phyloP scores from a whole-genome alignment of 2,113 vertebrate species.

The Oophaga pumilio region DNA sequence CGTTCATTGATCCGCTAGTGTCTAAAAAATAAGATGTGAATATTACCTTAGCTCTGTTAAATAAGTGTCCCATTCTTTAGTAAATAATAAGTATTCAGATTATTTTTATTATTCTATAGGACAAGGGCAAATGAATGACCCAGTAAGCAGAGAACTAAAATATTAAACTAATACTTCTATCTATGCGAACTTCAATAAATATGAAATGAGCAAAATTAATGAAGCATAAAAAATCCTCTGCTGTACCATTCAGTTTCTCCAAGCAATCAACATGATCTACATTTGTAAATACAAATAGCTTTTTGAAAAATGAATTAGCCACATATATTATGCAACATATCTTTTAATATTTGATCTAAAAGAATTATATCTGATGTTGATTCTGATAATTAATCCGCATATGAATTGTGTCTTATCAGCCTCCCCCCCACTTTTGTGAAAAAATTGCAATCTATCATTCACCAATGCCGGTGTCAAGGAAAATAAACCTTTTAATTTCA shows the following conservation, averaged over 20 bases:
- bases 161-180: not conserved
- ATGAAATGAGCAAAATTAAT: not conserved
- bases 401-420: not conserved
- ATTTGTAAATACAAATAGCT: conserved; percentile 28
- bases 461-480: not conserved
- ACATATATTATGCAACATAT: conserved; percentile 20
- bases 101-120: not conserved
- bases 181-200: not conserved
- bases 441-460: not conserved
- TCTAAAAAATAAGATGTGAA: no score
- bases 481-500: not conserved
- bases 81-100: not conserved
- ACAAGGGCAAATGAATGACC: not conserved
- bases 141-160: not conserved
- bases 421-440: not conserved
- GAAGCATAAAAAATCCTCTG: not conserved
- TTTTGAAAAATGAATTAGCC: not conserved
- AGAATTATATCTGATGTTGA: not conserved
- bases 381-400: conserved; percentile 7
- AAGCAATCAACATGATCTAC: conserved; percentile 7
- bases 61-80: no score
- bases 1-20: no score
- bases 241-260: not conserved
- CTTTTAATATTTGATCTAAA: conserved; percentile 19
- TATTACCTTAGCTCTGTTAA: no score